Percentiles rank a stretch among this genome's conserved stretches.
Evolutionary conservation across 1,140 invertebrate genomes (phyloP).

Genomic region (Trinorchestia longiramus): DNA sequence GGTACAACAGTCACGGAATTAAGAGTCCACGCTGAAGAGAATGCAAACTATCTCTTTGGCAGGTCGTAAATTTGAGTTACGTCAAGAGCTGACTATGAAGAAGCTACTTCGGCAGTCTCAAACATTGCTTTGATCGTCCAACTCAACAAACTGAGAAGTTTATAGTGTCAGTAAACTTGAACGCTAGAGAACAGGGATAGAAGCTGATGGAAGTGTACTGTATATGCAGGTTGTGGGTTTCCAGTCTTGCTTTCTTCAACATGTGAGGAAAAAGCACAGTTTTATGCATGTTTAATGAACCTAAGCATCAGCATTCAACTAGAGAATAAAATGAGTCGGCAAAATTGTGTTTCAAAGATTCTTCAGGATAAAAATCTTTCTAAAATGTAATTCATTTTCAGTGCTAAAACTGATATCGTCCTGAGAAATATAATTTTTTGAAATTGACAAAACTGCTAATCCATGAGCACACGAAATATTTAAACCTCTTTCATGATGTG

Average conservation of each 20-base stretch:
- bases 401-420: not conserved
- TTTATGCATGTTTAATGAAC: not conserved
- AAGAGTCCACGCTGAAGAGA: not conserved
- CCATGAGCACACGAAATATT: too few relatives aligned
- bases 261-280: not conserved
- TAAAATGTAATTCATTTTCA: not conserved
- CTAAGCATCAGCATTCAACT: not conserved
- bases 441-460: too few relatives aligned
- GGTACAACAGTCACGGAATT: conserved; percentile 19
- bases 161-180: conserved; percentile 31
- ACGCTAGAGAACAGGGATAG: not conserved
- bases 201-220: not conserved
- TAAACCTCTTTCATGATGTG: not conserved
- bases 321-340: not conserved
- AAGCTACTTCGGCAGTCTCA: conserved; percentile 24
- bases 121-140: conserved; percentile 29
- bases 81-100: conserved; percentile 17
- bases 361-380: not conserved
- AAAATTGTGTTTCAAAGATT: not conserved
- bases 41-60: conserved; percentile 34
- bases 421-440: not conserved
- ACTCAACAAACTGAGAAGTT: conserved; percentile 30
- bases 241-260: not conserved
- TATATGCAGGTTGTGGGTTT: not conserved
- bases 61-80: conserved; percentile 42